Conservation (phyloP, 2,888 invertebrate species). For the Aradus depressus region DNA sequence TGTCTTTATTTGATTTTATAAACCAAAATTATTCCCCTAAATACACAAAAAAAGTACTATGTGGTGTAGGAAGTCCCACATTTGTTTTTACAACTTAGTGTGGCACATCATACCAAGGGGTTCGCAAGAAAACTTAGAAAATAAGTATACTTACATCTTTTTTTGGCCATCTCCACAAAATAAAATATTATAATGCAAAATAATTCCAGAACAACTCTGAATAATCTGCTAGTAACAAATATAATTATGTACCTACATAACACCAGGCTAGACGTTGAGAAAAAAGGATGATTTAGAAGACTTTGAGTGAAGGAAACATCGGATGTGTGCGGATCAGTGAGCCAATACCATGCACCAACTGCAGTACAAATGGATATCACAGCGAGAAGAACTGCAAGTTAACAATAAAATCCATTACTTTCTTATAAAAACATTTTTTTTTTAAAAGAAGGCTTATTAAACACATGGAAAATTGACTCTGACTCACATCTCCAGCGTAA, state of each 20-base stretch:
- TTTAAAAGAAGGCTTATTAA: not conserved
- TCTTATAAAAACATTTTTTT: not conserved
- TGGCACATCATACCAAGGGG: too few relatives aligned
- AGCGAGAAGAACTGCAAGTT: slow-evolving; percentile 63
- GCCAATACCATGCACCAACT: slow-evolving; percentile 91
- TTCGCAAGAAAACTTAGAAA: too few relatives aligned
- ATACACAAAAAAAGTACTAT: too few relatives aligned
- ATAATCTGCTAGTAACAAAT: not conserved
- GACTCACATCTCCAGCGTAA: slow-evolving; percentile 84
- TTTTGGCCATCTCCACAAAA: not conserved
- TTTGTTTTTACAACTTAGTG: too few relatives aligned
- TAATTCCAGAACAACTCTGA: not conserved
- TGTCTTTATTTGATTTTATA: too few relatives aligned
- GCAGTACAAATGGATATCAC: slow-evolving; percentile 83
- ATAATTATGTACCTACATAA: slow-evolving; percentile 48
- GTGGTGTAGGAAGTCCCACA: too few relatives aligned
- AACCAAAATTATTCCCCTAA: too few relatives aligned
- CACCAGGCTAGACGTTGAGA: slow-evolving; percentile 74
- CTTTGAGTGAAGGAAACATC: slow-evolving; percentile 84
- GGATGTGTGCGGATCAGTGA: slow-evolving; percentile 87
- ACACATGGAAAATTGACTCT: not conserved
- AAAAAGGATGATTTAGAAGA: slow-evolving; percentile 85
- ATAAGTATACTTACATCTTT: too few relatives aligned
- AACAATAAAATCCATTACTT: not conserved
- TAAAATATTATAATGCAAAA: not conserved